Base-by-base conservation (phyloP, 2,888 invertebrate species). In the Eupithecia subumbrata region DNA sequence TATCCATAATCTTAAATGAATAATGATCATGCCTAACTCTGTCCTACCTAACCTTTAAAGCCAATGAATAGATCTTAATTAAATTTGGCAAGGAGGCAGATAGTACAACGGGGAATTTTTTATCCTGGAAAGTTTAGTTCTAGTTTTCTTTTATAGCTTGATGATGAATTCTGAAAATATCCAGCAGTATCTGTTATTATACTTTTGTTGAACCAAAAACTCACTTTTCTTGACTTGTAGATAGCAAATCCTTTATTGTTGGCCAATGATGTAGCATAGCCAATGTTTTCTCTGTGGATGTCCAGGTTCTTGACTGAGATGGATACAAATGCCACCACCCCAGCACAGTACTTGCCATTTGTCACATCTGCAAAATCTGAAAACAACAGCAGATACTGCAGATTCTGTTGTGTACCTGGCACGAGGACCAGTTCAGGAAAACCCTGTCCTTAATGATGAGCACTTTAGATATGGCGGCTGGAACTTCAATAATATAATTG, bases 231-330 rank as follows among this genome's bases (percentile, higher is more conserved):
- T 7, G 95, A 92, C 79, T 91, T 92, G 76, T 92, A 91, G 75
- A 95, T 93, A 14, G 95, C 94, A 0, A 91, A 86, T 8, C 95
- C 95, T 76, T 95, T 95, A 71, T 84, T 86, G 18, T 83, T 81
- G 5, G 91, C 91, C 0, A 87, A 77, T 1, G 90, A 85, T 12
- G 94, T 94, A 40, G 94, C 94, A 81, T 95, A 95, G 4, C 95
- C 95, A 11, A 95, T 89, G 82, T 95, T 95, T 82, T 95, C 95
- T 2, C 95, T 83, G 71, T 91, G 92, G n/a, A 95, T 92, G 73
- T 93, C 93, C 0, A 94, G 83, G 45, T 85, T 91, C 83, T 94
- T 94, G 64, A 95, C 90, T 0, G 88, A 86, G 16, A 95, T 84
- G 0, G 91, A 91, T 11, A 95, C 94, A 80, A 91, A 95, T 2